Evolutionary conservation across 1,140 invertebrate genomes (phyloP), one percentile per base, ranked within the genome.

Genomic region (Achatina immaculata): DNA sequence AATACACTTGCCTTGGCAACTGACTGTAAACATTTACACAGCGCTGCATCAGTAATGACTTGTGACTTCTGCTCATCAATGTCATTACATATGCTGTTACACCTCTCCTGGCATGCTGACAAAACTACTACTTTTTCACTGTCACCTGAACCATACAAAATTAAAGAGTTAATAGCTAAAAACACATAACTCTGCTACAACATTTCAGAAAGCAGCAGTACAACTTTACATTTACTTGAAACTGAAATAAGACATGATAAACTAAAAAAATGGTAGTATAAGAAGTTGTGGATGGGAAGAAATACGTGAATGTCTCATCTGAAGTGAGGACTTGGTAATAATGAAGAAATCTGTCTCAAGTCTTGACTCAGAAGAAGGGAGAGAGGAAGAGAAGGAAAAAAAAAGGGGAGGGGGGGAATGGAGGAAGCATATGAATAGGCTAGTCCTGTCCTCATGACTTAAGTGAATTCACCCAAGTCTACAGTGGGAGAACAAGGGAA

Each of bases 1-100:
- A 24, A 31, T 76, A 34, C n/a, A n/a, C n/a, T n/a, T n/a, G n/a
- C 34, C 28, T 82, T 69, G 28, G 31, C 58, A 62, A 62, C 16
- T 28, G 58, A 11, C n/a, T 62, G 58, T 34, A 62, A 62, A 34
- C 4, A 31, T 62, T 62, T 31, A 62, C 28, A 34, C 58, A 62
- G 31, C 28, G 2, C 58, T 31, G 58, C 16, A 2, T 31, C 58
- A 28, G 58, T 14, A 6, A 62, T 62, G 1, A 62, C 16, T 62
- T 31, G 9, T 31, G 58, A 62, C 28, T 62, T 31, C 2, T 62
- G 6, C 28, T 62, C 28, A 62, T 62, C 58, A 21, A 62, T 31
- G 21, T 62, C 28, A 31, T 62, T 16, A 62, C 28, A 62, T 6
- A 62, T 62, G n/a, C 31, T 28, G 4, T 0, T 62, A 3, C 16